Base-by-base conservation (phyloP, 2,113 vertebrate genomes). In the Cyanocitta stelleri region DNA sequence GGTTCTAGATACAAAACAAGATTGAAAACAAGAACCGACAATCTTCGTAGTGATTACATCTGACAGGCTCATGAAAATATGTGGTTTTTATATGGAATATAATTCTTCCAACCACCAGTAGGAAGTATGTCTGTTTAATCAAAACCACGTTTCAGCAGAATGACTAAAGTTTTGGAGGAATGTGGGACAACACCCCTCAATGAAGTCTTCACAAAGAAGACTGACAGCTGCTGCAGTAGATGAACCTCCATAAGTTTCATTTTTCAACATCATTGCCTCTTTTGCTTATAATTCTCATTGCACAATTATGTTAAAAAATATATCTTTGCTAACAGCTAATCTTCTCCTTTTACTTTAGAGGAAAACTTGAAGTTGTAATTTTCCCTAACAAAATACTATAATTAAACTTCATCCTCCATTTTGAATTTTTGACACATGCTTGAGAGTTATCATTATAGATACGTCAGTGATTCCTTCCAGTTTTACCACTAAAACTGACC, bases 151-250 rank as follows among this genome's bases (percentile, higher is more conserved):
- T 89, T 74, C 55, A 86, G 26, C 26, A 66, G 37, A 69, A 81
- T 77, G 29, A 49, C 5, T 39, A 46, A 35, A 16, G 8, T 68
- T 93, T 63, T 55, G 19, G 29, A 58, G 22, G 17, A 62, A 12
- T 0, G 0, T 23, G 11, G 13, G 10, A 11, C 5, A 62, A 3
- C 20, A n/a, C 2, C 21, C 21, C 23, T 75, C 14, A n/a, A 3
- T 33, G 6, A 10, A 43, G 27, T 4, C 22, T 69, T 52, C 17
- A 16, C 10, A 48, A 87, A 58, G 20, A 20, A 58, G 7, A 39
- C 6, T 44, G 44, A 29, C 21, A 86, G 22, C 8, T 83, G 35
- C 17, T 68, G 39, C 5, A 64, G 27, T 15, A 64, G 30, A 27
- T 27, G 7, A 41, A 72, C 48, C 3, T 69, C 30, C 29, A 71